A percentile compares a stretch with the other conserved stretches of the same genome.
Conservation (phyloP, 2,797 vertebrate genomes). For the Muscicapa comitata region DNA sequence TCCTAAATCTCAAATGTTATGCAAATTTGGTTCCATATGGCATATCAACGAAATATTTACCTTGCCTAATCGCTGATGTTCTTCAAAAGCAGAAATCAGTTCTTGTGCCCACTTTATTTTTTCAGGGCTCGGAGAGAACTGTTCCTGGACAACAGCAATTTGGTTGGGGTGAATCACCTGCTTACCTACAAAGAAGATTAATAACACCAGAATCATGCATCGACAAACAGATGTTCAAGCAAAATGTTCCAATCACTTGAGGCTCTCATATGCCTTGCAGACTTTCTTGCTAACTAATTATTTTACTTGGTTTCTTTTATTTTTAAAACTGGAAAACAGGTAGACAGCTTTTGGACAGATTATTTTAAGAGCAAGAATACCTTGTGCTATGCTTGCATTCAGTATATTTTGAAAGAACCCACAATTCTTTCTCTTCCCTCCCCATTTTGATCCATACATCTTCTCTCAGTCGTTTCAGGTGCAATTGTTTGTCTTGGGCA, state of each 20-base stretch:
- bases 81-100: slow-evolving; percentile 90
- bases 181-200: slow-evolving; percentile 85
- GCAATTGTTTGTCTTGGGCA: background rate
- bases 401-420: background rate
- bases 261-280: slow-evolving; percentile 63
- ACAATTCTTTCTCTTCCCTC: background rate
- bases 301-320: slow-evolving; percentile 57
- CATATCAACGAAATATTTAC: slow-evolving; percentile 77
- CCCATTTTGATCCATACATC: slow-evolving; percentile 17
- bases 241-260: slow-evolving; percentile 70
- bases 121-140: slow-evolving; percentile 91
- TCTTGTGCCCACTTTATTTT: slow-evolving; percentile 90
- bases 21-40: background rate
- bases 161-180: slow-evolving; percentile 98
- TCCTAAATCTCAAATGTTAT: background rate
- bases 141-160: slow-evolving; percentile 90
- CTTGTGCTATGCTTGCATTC: slow-evolving; percentile 4
- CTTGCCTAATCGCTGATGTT: slow-evolving; percentile 94
- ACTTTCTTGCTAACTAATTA: slow-evolving; percentile 61
- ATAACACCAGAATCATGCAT: slow-evolving; percentile 68
- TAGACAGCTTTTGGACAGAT: slow-evolving; percentile 32
- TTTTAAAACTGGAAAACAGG: slow-evolving; percentile 35
- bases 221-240: slow-evolving; percentile 73
- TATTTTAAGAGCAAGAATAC: slow-evolving; percentile 39
- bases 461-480: slow-evolving; percentile 42